Evolutionary conservation across 2,888 invertebrate genomes (phyloP).

Genomic region (Sarcophaga variegata): DNA sequence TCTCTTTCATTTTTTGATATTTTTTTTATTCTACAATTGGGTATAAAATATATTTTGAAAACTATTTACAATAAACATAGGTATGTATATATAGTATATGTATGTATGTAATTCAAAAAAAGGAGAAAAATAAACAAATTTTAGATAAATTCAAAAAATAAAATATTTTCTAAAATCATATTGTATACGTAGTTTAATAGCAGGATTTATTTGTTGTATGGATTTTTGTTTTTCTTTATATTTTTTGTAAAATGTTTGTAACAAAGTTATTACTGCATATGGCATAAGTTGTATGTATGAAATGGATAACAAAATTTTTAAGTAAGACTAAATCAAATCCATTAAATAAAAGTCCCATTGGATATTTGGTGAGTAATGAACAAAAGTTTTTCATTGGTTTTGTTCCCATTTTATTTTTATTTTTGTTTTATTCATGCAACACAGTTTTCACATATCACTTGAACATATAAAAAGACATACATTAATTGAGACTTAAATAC

Average conservation of each 20-base stretch:
- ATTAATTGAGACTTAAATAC: no score
- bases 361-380: slow-evolving; percentile 46
- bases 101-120: no score
- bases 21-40: background rate
- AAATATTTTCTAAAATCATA: slow-evolving; percentile 18
- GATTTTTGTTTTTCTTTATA: slow-evolving; percentile 7
- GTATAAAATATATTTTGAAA: slow-evolving; percentile 4
- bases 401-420: no score
- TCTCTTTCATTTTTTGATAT: background rate
- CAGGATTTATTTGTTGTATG: slow-evolving; percentile 38
- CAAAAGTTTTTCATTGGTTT: slow-evolving; percentile 51
- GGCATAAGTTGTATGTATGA: slow-evolving; percentile 24
- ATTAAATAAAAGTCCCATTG: slow-evolving; percentile 54
- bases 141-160: slow-evolving; percentile 7
- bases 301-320: slow-evolving; percentile 48
- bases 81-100: no score
- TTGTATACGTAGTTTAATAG: slow-evolving; percentile 8
- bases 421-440: no score
- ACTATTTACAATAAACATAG: slow-evolving; percentile 2
- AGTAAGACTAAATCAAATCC: slow-evolving; percentile 53
- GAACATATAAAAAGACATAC: no score
- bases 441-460: no score
- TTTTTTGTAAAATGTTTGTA: slow-evolving; percentile 15
- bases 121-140: background rate
- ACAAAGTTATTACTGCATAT: slow-evolving; percentile 49